Evolutionary conservation across 1,140 invertebrate genomes (phyloP).

Genomic region (Polypedilum vanderplanki): DNA sequence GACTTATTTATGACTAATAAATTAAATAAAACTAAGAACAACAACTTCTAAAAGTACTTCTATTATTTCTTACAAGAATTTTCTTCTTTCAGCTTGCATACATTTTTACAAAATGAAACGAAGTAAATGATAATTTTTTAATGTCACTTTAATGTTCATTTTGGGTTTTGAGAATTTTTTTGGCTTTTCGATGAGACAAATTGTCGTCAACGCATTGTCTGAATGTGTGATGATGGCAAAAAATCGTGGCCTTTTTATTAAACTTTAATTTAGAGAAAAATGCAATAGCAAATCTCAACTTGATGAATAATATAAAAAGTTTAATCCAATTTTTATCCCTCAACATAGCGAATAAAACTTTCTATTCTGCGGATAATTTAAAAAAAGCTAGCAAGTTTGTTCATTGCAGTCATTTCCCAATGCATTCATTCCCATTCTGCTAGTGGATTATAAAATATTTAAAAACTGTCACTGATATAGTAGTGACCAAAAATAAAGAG

Average conservation of each 20-base stretch:
- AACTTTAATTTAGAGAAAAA: background rate
- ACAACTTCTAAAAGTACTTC: too few species aligned
- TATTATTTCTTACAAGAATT: too few species aligned
- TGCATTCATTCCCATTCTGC: background rate
- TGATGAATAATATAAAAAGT: background rate
- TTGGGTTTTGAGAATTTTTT: constrained; percentile 3
- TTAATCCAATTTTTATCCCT: too few species aligned
- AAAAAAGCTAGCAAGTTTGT: background rate
- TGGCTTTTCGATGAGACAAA: constrained; percentile 6
- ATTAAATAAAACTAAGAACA: too few species aligned
- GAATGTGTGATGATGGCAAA: background rate
- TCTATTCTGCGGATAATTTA: too few species aligned
- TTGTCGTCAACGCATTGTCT: background rate
- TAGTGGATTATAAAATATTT: background rate
- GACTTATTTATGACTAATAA: too few species aligned
- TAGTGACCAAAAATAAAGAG: background rate
- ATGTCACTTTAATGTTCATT: constrained; percentile 26
- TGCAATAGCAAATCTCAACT: background rate
- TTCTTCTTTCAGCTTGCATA: background rate
- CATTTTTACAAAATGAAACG: background rate
- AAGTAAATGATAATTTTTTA: constrained; percentile 26
- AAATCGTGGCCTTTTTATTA: background rate
- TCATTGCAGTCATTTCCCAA: background rate
- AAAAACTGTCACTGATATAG: background rate
- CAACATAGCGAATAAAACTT: too few species aligned